These are phyloP conservation scores for Smutsia temminckii DNA, from an alignment of 2,797 vertebrate genomes.

Conservation along the genomic window DNA sequence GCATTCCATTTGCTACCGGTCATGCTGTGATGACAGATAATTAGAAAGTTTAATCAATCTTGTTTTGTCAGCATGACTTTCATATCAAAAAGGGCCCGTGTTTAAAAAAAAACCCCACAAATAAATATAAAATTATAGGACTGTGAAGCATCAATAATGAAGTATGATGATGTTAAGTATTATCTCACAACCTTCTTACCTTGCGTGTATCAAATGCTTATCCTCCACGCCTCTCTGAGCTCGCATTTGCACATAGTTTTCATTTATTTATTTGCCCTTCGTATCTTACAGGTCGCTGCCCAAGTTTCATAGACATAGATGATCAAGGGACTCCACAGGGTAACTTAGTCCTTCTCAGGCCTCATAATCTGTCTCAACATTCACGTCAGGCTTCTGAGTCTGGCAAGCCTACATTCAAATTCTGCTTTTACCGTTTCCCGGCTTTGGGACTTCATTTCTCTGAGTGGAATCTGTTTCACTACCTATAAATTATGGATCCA, in stretches of 20 bases:
- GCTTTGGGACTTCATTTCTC: background rate
- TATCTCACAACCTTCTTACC: constrained; percentile 60
- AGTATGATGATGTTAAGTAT: constrained; percentile 75
- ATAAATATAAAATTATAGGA: constrained; percentile 82
- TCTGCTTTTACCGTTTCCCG: background rate
- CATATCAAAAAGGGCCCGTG: constrained; percentile 79
- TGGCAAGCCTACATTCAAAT: background rate
- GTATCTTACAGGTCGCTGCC: constrained; percentile 45
- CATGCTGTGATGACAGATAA: constrained; percentile 86
- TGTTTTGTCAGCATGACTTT: constrained; percentile 84
- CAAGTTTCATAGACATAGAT: background rate
- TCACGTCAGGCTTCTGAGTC: background rate
- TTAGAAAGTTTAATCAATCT: constrained; percentile 87
- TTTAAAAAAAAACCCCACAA: constrained; percentile 80
- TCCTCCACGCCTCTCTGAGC: constrained; percentile 71
- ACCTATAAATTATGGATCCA: background rate
- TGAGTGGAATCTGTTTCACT: background rate
- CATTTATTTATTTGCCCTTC: constrained; percentile 73
- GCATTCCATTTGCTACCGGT: constrained; percentile 83
- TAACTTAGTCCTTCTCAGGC: background rate
- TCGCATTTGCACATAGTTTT: constrained; percentile 70
- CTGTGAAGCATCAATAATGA: constrained; percentile 81
- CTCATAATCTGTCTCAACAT: background rate
- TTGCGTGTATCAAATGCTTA: constrained; percentile 64
- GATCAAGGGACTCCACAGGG: background rate